A percentile compares a stretch with the other conserved stretches of the same genome.
These are phyloP conservation scores for Chalcosyrphus nemorum DNA, from an alignment of 2,888 invertebrate genomes.

Conservation along the genomic window DNA sequence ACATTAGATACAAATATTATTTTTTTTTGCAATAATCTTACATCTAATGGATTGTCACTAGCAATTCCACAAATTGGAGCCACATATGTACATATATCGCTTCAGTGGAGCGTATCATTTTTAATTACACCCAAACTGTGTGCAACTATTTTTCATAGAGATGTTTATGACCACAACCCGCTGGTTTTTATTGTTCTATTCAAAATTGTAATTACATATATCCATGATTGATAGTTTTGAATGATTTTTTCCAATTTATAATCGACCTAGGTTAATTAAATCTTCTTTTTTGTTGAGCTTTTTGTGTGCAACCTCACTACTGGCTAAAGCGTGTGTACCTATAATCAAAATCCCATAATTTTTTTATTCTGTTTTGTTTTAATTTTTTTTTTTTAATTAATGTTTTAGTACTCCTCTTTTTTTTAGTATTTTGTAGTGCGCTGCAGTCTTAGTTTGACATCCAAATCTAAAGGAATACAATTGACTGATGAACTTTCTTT, in stretches of 20 bases:
- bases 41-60: not conserved
- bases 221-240: not conserved
- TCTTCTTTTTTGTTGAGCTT: slow-evolving; percentile 8
- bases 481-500: slow-evolving; percentile 6
- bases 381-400: slow-evolving; percentile 13
- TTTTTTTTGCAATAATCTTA: not conserved
- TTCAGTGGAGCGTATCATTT: not conserved
- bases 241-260: not conserved
- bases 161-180: not conserved
- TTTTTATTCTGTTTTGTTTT: no score
- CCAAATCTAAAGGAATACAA: not conserved
- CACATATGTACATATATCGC: not conserved
- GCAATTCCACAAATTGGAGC: not conserved
- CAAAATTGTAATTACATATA: not conserved
- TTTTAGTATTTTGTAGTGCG: slow-evolving; percentile 61
- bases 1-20: no score
- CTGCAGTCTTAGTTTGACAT: slow-evolving; percentile 45
- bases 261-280: not conserved
- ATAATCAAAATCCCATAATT: not conserved
- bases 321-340: not conserved
- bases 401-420: slow-evolving; percentile 63
- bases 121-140: not conserved
- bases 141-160: not conserved
- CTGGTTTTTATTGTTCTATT: not conserved
- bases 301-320: not conserved